These are phyloP conservation scores for Piscicola geometra DNA, from an alignment of 2,888 invertebrate genomes.

Conservation along the genomic window DNA sequence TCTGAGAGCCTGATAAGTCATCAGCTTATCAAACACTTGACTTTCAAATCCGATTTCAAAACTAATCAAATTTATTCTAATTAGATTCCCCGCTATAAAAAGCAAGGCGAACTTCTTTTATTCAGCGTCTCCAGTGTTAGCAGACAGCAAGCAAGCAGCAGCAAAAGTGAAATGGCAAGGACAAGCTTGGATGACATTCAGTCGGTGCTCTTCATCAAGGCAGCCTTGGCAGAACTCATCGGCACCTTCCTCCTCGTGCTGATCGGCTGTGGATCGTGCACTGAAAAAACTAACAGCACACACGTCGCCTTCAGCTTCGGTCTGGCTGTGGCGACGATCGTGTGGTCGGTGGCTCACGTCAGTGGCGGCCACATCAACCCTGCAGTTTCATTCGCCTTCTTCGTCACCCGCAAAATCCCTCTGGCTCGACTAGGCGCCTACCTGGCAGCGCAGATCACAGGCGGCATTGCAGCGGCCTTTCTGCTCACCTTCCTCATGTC, in stretches of 20 bases:
- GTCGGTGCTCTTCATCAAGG: slow-evolving; percentile 65
- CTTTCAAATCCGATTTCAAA: too few relatives aligned
- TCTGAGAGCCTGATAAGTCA: too few relatives aligned
- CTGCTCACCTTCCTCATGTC: slow-evolving; percentile 43
- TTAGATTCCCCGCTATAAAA: not conserved
- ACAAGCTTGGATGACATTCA: slow-evolving; percentile 38
- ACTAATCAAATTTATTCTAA: not conserved
- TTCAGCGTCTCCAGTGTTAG: not conserved
- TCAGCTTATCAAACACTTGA: too few relatives aligned
- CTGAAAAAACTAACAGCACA: not conserved
- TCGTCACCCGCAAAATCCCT: slow-evolving; percentile 33
- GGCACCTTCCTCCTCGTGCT: slow-evolving; percentile 81
- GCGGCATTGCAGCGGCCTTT: slow-evolving; percentile 63
- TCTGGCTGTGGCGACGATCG: slow-evolving; percentile 47
- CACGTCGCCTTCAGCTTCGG: slow-evolving; percentile 27
- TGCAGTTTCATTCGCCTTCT: slow-evolving; percentile 47
- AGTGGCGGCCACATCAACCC: slow-evolving; percentile 56
- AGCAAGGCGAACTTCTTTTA: not conserved
- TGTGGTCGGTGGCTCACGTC: slow-evolving; percentile 53
- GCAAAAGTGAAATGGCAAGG: slow-evolving; percentile 39
- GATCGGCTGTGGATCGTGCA: slow-evolving; percentile 70
- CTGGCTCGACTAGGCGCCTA: slow-evolving; percentile 57
- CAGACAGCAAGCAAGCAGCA: too few relatives aligned
- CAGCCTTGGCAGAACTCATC: slow-evolving; percentile 77
- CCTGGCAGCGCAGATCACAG: slow-evolving; percentile 73